phyloP scores from a whole-genome alignment of 1,140 invertebrate species.

The Cecropterus lyciades region DNA sequence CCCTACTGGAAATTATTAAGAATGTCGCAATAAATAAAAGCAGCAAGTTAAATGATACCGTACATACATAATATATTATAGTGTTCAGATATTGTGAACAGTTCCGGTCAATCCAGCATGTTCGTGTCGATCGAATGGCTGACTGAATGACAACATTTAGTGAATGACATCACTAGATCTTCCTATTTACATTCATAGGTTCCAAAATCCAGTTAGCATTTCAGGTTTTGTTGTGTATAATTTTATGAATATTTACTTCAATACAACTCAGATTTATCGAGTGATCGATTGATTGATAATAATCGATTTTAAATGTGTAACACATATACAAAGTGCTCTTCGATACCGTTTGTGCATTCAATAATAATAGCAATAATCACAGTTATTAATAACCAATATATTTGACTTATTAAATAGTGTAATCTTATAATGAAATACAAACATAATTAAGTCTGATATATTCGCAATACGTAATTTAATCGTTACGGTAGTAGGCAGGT shows the following conservation, averaged over 20 bases:
- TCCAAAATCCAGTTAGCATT: constrained; percentile 24
- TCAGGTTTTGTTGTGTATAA: constrained; percentile 19
- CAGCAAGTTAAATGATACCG: too few species aligned
- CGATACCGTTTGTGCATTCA: constrained; percentile 1
- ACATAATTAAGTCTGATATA: constrained; percentile 6
- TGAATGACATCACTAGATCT: constrained; percentile 21
- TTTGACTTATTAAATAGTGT: not conserved
- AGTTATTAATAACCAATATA: not conserved
- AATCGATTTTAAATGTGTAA: not conserved
- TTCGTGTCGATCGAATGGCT: not conserved
- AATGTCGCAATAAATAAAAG: too few species aligned
- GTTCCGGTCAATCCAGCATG: not conserved
- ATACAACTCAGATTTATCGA: not conserved
- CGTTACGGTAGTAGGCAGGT: not conserved
- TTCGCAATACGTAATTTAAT: constrained; percentile 23
- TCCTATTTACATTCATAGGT: constrained; percentile 21
- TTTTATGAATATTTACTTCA: constrained; percentile 18
- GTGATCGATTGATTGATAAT: not conserved
- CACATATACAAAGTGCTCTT: constrained; percentile 5
- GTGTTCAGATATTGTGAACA: not conserved
- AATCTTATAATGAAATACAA: not conserved
- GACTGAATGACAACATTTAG: constrained; percentile 18
- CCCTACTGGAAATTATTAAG: too few species aligned
- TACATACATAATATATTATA: too few species aligned
- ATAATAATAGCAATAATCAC: constrained; percentile 3